phyloP scores from a whole-genome alignment of 2,113 vertebrate species.

The Pongo abelii region DNA sequence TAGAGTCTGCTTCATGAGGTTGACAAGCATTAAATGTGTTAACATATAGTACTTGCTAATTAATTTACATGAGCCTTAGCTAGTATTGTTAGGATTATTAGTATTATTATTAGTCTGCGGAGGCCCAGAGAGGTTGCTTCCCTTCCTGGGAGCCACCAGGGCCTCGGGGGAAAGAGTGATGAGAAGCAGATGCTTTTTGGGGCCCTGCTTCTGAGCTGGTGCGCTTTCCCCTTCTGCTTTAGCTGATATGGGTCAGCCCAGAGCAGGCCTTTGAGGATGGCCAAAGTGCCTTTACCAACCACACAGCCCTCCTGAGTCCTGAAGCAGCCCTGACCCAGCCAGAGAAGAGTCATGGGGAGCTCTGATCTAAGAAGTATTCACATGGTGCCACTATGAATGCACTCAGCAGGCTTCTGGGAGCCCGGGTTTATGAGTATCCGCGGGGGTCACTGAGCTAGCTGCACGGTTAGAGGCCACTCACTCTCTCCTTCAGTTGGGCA shows the following conservation, averaged over 20 bases:
- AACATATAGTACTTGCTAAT: background rate
- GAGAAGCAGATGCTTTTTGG: background rate
- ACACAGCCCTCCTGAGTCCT: background rate
- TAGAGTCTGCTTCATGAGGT: background rate
- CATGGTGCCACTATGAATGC: accelerated
- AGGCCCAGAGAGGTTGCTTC: background rate
- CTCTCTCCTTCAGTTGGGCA: background rate
- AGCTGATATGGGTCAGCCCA: background rate
- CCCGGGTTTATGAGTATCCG: accelerated
- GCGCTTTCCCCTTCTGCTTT: background rate
- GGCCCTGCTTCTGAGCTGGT: background rate
- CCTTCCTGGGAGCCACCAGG: background rate
- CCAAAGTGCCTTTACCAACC: background rate
- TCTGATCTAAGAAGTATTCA: background rate
- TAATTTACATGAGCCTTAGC: background rate
- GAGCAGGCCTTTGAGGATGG: background rate
- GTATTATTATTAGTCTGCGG: background rate
- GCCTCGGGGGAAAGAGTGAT: too few relatives aligned
- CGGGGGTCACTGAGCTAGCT: background rate
- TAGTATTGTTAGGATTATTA: background rate
- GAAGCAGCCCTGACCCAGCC: background rate
- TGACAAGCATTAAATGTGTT: background rate
- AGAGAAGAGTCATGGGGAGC: background rate
- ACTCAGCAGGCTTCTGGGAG: background rate
- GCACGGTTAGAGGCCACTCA: background rate